Conservation (phyloP, 2,888 invertebrate genomes). For the Tubiluchus corallicola region DNA sequence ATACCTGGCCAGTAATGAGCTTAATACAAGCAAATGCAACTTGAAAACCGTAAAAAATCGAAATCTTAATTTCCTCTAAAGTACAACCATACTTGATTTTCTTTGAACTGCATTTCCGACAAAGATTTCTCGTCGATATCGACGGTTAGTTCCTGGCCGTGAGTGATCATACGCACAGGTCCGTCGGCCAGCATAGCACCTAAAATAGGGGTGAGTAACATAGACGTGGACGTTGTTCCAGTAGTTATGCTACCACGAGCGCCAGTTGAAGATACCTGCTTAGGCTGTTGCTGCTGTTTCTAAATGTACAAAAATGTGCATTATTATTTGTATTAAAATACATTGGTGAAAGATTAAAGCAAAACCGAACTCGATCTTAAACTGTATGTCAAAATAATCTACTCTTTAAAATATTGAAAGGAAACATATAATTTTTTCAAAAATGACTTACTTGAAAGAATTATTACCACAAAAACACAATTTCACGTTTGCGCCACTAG, state of each 20-base stretch:
- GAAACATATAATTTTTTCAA: too few relatives aligned
- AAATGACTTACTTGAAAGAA: too few relatives aligned
- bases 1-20: slow-evolving; percentile 5
- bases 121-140: slow-evolving; percentile 80
- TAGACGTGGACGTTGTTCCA: slow-evolving; percentile 13
- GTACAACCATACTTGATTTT: slow-evolving; percentile 48
- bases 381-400: too few relatives aligned
- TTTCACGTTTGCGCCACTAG: too few relatives aligned
- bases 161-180: slow-evolving; percentile 70
- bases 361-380: too few relatives aligned
- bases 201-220: slow-evolving; percentile 35
- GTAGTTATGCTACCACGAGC: neutral
- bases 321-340: too few relatives aligned
- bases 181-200: slow-evolving; percentile 57
- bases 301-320: too few relatives aligned
- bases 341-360: too few relatives aligned
- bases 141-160: slow-evolving; percentile 71
- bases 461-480: too few relatives aligned
- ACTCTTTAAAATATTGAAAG: too few relatives aligned
- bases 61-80: neutral
- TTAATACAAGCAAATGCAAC: too few relatives aligned
- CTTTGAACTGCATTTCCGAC: slow-evolving; percentile 80
- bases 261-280: neutral
- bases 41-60: too few relatives aligned
- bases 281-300: slow-evolving; percentile 18